These are phyloP conservation scores for Cochlearius cochlearius DNA, from an alignment of 2,113 vertebrate species.

Conservation along the genomic window DNA sequence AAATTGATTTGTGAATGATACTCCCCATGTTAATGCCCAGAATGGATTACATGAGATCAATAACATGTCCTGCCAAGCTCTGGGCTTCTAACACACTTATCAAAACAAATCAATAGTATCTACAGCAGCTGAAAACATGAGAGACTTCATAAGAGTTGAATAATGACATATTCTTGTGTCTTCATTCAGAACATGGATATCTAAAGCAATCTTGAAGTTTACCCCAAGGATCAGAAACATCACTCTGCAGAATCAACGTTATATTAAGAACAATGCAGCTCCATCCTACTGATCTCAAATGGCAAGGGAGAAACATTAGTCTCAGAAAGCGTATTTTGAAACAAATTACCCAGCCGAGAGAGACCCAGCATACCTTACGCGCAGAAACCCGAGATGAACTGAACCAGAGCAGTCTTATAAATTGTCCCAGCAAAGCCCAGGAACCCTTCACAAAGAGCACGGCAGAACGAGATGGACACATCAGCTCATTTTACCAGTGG, in stretches of 20 bases:
- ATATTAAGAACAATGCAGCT: not conserved
- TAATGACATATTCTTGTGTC: not conserved
- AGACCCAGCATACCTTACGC: not conserved
- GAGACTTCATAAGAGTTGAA: not conserved
- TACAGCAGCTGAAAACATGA: not conserved
- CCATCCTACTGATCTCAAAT: not conserved
- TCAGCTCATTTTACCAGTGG: not conserved
- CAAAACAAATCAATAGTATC: not conserved
- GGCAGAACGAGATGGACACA: accelerated
- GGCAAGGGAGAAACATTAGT: not conserved
- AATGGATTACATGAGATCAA: not conserved
- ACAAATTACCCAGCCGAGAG: not conserved
- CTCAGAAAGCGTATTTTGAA: not conserved
- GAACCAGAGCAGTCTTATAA: not conserved
- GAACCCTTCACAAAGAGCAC: not conserved
- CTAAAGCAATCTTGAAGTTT: not conserved
- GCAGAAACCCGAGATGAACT: not conserved
- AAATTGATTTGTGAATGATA: slow-evolving; percentile 1
- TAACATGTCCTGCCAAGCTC: not conserved
- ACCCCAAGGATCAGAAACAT: not conserved
- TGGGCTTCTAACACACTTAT: not conserved
- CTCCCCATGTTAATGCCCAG: not conserved
- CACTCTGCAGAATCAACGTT: not conserved
- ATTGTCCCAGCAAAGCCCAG: not conserved
- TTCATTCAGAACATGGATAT: not conserved